Evolutionary conservation across 2,888 invertebrate species (phyloP), one percentile per base, ranked within the genome.

Genomic region (Beris morrisii): DNA sequence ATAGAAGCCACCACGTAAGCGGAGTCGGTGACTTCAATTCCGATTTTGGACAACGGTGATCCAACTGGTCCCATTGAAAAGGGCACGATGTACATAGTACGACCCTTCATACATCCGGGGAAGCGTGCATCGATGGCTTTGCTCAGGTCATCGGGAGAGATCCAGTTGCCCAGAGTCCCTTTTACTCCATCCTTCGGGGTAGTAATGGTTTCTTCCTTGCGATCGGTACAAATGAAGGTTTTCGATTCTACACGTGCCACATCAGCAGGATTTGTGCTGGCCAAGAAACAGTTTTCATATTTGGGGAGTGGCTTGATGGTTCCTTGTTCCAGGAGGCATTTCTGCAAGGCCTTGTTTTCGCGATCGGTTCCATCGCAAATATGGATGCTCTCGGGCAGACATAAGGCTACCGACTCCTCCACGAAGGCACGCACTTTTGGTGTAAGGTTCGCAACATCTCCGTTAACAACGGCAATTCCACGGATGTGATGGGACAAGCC

Each of bases 1-100:
- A 99, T 99, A 12, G 96, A 97, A 71, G 94, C 91, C n/a, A 94
- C 98, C 6, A 98, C 98, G 79, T 99, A 99, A 0, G 97, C 90
- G 0, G 97, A 97, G 78, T 99, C 99, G 0, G 98, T 98, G 68
- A 97, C 81, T 82, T 99, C 92, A 64, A 99, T 89, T 31, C 97
- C 98, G 75, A 97, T 93, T 84, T 98, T 98, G 15, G 97, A 93
- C 4, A 98, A 83, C 0, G 95, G 92, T 0, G 97, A 96, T 0
- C 95, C 93, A 6, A 98, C 86, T 1, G 99, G 98, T 4, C 99
- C 99, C 99, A 99, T 99, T 70, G 95, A 95, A 84, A 96, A 99
- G 15, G 98, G 97, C 67, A 98, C 92, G 70, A 98, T 92, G 81
- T 96, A 99, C 97, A 99, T 97, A 2, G 96, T 97, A 68, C 97